These are phyloP conservation scores for Vanacampus margaritifer DNA, from an alignment of 2,113 vertebrate genomes.

Conservation along the genomic window DNA sequence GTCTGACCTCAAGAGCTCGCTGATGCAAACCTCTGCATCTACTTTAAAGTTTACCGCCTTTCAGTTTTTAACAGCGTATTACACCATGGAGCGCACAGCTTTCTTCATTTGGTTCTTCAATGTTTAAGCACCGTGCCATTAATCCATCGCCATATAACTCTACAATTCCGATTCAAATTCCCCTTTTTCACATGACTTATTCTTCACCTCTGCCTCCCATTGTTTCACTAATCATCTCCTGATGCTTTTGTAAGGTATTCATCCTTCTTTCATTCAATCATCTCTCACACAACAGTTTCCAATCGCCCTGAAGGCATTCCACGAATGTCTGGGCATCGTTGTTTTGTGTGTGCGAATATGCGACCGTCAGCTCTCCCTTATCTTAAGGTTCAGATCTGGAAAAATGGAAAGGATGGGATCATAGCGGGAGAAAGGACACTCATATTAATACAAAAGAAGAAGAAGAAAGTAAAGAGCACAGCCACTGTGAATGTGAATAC, in stretches of 20 bases:
- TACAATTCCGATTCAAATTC: background rate
- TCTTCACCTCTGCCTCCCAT: background rate
- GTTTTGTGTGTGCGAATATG: constrained; percentile 24
- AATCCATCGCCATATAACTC: background rate
- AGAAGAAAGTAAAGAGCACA: background rate
- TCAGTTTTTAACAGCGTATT: constrained; percentile 1
- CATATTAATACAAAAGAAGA: background rate
- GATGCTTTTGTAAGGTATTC: constrained; percentile 51
- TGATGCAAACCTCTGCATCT: constrained; percentile 27
- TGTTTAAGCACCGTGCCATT: background rate
- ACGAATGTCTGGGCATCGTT: constrained; percentile 49
- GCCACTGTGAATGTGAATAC: constrained; percentile 5
- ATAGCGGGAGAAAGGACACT: background rate
- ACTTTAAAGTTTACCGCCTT: background rate
- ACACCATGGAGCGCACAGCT: background rate
- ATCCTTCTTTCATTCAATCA: constrained; percentile 56
- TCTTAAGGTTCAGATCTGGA: constrained; percentile 10
- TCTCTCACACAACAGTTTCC: constrained; percentile 58
- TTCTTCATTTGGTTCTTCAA: background rate
- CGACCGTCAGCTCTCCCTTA: constrained; percentile 15
- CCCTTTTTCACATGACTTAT: background rate
- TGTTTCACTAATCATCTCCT: constrained; percentile 35
- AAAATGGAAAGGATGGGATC: background rate
- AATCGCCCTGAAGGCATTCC: constrained; percentile 58
- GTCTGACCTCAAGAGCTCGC: constrained; percentile 34